phyloP scores from a whole-genome alignment of 2,113 vertebrate genomes.

The Fregetta grallaria region DNA sequence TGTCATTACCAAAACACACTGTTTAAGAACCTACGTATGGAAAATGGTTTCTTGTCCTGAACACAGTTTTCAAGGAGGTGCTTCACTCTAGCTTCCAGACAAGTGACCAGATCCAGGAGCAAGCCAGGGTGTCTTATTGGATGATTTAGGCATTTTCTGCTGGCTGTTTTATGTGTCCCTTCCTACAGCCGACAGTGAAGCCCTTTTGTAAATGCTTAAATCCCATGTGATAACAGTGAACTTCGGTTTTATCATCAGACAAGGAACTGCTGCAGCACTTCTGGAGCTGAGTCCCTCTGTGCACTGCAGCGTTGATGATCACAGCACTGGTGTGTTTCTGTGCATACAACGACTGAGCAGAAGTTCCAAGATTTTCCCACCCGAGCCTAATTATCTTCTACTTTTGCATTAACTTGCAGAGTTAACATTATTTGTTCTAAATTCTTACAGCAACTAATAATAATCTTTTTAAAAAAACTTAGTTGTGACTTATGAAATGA shows the following conservation, averaged over 20 bases:
- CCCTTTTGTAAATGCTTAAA: background rate
- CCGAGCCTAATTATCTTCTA: background rate
- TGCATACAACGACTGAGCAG: background rate
- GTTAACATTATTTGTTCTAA: background rate
- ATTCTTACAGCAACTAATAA: background rate
- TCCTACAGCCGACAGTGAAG: background rate
- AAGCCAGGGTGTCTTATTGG: background rate
- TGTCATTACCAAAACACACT: rapidly evolving
- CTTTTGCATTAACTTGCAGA: background rate
- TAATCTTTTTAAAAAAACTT: background rate
- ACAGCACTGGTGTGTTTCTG: background rate
- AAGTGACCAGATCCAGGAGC: background rate
- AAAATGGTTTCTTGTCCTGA: background rate
- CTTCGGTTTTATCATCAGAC: background rate
- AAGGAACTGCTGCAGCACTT: background rate
- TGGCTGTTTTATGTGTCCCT: background rate
- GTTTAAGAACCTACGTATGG: background rate
- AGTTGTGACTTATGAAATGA: background rate
- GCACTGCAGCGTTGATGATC: background rate
- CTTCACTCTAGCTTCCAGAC: background rate
- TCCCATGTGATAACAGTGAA: background rate
- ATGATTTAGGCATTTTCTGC: background rate
- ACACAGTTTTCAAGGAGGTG: background rate
- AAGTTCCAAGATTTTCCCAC: background rate
- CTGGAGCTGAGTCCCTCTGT: background rate